Conservation (phyloP, 2,113 vertebrate genomes). For the Entomyzon cyanotis region DNA sequence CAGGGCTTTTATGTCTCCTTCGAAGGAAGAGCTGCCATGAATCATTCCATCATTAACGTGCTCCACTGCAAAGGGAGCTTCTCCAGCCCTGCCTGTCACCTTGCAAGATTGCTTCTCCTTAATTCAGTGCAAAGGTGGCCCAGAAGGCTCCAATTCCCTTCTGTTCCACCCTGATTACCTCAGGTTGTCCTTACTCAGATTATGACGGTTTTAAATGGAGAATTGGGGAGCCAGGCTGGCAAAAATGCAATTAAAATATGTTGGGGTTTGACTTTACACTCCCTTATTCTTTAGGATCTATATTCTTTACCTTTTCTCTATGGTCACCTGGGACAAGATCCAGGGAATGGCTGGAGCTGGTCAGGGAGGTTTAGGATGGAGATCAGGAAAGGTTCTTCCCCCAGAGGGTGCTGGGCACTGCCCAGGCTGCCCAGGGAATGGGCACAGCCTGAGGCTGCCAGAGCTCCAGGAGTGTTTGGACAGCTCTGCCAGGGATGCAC, state of each 20-base stretch:
- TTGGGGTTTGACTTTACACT: background rate
- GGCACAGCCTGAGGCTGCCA: background rate
- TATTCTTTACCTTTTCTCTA: background rate
- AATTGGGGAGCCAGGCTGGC: background rate
- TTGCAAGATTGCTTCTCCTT: slow-evolving; percentile 29
- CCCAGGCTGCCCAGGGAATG: background rate
- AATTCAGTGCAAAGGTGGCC: slow-evolving; percentile 52
- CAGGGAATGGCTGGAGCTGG: background rate
- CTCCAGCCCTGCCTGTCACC: background rate
- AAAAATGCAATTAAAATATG: background rate
- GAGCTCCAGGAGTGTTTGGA: background rate
- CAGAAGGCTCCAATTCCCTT: slow-evolving; percentile 17
- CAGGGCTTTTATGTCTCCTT: slow-evolving; percentile 65
- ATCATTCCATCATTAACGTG: slow-evolving; percentile 69
- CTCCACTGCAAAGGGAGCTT: background rate
- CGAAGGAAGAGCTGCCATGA: slow-evolving; percentile 66
- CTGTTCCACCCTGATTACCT: slow-evolving; percentile 17
- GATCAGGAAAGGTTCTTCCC: background rate
- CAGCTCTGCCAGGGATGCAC: background rate
- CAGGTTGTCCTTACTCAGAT: background rate
- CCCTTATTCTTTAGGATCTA: background rate
- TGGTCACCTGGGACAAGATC: background rate
- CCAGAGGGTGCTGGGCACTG: background rate
- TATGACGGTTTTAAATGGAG: background rate
- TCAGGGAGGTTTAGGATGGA: rapidly evolving